Conservation (phyloP, 2,113 vertebrate genomes). For the Climacteris rufus region DNA sequence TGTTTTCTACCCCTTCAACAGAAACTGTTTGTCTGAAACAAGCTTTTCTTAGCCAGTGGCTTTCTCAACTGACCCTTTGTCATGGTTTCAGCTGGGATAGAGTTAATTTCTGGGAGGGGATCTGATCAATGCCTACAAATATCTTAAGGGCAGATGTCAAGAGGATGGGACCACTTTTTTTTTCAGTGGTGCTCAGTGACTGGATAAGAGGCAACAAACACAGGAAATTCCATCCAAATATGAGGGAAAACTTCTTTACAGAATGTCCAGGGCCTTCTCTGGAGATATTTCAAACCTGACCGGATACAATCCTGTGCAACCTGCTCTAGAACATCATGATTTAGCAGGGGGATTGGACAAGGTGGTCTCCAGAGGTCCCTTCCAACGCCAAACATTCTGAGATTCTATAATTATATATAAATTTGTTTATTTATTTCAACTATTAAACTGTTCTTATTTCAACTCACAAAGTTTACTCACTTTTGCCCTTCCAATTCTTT, state of each 20-base stretch:
- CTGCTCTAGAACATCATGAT: neutral
- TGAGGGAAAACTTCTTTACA: neutral
- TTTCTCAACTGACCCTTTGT: neutral
- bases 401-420: neutral
- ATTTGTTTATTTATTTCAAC: neutral
- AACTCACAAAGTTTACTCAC: fast-evolving
- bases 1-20: neutral
- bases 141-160: no score
- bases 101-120: neutral
- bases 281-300: neutral
- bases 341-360: no score
- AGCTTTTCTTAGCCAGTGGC: neutral
- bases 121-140: neutral
- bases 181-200: neutral
- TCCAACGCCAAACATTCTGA: neutral
- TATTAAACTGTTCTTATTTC: neutral
- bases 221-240: neutral
- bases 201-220: neutral
- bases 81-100: neutral
- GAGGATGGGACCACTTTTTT: no score
- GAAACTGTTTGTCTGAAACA: neutral
- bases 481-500: neutral
- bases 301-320: neutral
- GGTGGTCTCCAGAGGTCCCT: neutral
- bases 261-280: neutral